These are phyloP conservation scores for Caenorhabditis wallacei DNA, from an alignment of 2,888 invertebrate genomes.

Conservation along the genomic window DNA sequence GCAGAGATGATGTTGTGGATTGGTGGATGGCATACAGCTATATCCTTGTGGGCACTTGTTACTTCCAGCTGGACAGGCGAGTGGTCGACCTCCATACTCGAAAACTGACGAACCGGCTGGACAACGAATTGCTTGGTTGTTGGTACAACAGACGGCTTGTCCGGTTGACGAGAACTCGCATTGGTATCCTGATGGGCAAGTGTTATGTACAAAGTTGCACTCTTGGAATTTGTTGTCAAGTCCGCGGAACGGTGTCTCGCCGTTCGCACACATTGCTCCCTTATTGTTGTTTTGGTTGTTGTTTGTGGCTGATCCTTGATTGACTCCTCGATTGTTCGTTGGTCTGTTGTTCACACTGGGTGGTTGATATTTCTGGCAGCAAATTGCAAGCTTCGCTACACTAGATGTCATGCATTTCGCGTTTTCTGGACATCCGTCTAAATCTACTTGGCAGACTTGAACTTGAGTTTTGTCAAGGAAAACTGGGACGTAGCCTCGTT, in stretches of 20 bases:
- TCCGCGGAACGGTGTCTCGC: constrained; percentile 66
- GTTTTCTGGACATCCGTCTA: constrained; percentile 73
- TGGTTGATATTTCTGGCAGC: constrained; percentile 74
- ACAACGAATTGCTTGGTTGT: constrained; percentile 72
- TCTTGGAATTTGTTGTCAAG: constrained; percentile 67
- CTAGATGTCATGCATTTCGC: constrained; percentile 74
- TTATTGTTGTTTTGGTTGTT: constrained; percentile 55
- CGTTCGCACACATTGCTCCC: constrained; percentile 68
- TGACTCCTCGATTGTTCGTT: constrained; percentile 50
- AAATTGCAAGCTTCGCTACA: constrained; percentile 73
- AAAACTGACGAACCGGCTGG: constrained; percentile 78
- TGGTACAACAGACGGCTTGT: constrained; percentile 74
- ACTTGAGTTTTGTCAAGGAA: constrained; percentile 74
- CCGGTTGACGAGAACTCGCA: constrained; percentile 78
- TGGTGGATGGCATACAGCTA: constrained; percentile 76
- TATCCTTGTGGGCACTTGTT: constrained; percentile 77
- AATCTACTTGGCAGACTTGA: constrained; percentile 73
- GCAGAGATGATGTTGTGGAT: constrained; percentile 80
- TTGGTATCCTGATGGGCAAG: constrained; percentile 81
- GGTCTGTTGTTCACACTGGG: constrained; percentile 55
- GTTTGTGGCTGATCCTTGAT: constrained; percentile 56
- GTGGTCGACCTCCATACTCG: constrained; percentile 81
- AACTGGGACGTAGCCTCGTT: constrained; percentile 72
- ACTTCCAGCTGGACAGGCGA: constrained; percentile 81
- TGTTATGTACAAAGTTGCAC: constrained; percentile 81